A percentile compares a stretch with the other conserved stretches of the same genome.
Conservation (phyloP, 2,888 invertebrate species). For the Drosophila atroscutellata region DNA sequence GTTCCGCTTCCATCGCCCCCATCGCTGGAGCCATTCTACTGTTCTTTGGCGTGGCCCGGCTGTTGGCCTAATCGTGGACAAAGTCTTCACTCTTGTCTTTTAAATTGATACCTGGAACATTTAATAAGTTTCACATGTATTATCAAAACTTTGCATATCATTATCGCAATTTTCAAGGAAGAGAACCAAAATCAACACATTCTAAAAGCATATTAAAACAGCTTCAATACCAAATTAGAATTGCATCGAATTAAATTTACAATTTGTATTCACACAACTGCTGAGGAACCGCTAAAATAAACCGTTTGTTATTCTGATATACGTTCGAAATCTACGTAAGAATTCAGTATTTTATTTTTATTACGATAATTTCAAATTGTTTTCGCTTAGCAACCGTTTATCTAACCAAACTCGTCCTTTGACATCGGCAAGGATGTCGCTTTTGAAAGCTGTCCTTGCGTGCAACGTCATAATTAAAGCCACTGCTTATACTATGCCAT, state of each 20-base stretch:
- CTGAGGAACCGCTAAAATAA: background rate
- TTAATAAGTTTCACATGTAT: slow-evolving; percentile 8
- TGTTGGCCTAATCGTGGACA: slow-evolving; percentile 67
- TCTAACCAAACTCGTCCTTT: slow-evolving; percentile 18
- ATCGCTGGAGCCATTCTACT: slow-evolving; percentile 74
- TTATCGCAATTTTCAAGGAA: background rate
- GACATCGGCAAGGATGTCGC: slow-evolving; percentile 1
- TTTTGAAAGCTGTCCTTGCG: slow-evolving; percentile 40
- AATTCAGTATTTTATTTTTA: background rate
- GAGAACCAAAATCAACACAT: background rate
- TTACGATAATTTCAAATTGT: background rate
- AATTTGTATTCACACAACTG: background rate
- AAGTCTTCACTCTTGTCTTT: background rate
- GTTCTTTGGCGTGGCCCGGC: slow-evolving; percentile 79
- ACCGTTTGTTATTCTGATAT: background rate
- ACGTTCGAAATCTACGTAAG: background rate
- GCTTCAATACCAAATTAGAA: slow-evolving; percentile 25
- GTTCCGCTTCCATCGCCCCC: slow-evolving; percentile 72
- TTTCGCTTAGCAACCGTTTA: slow-evolving; percentile 1
- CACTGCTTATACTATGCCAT: slow-evolving; percentile 6
- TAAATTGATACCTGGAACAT: slow-evolving; percentile 1
- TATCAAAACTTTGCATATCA: slow-evolving; percentile 1
- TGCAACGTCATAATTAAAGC: slow-evolving; percentile 37
- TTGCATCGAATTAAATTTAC: background rate
- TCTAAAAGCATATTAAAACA: slow-evolving; percentile 23